Evolutionary conservation across 2,113 vertebrate genomes (phyloP).

Genomic region (Oceanites oceanicus): DNA sequence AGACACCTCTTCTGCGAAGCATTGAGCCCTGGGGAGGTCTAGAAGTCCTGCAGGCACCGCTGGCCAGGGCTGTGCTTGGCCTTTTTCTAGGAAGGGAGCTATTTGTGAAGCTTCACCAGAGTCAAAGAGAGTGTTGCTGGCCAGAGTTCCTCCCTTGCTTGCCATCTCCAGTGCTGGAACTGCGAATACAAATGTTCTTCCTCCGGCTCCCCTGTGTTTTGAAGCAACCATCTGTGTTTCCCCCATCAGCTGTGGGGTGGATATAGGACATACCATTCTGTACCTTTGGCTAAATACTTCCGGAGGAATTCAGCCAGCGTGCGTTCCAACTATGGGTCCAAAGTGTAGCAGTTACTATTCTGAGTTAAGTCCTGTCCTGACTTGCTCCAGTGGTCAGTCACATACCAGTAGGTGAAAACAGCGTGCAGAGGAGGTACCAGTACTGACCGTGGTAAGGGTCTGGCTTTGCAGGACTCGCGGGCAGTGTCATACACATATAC

Average conservation of each 20-base stretch:
- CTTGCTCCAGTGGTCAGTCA: neutral
- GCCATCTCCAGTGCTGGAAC: neutral
- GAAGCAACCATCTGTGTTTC: neutral
- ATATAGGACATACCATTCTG: neutral
- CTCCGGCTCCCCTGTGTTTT: neutral
- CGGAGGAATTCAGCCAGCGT: neutral
- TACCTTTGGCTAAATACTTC: neutral
- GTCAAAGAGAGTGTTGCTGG: neutral
- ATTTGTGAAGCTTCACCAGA: neutral
- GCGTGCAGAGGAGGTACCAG: neutral
- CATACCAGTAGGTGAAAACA: neutral
- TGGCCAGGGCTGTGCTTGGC: neutral
- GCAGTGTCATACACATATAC: fast-evolving
- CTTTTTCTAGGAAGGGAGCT: neutral
- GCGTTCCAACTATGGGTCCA: fast-evolving
- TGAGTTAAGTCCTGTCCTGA: neutral
- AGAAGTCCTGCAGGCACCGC: neutral
- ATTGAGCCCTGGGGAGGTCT: neutral
- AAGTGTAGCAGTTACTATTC: neutral
- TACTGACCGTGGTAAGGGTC: neutral
- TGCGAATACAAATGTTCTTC: neutral
- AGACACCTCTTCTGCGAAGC: neutral
- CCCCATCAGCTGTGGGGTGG: neutral
- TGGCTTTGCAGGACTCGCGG: neutral
- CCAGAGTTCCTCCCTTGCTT: neutral